Percentiles rank a stretch among this genome's conserved stretches.
These are phyloP conservation scores for Leptinotarsa lineolata DNA, from an alignment of 1,140 invertebrate genomes.

Conservation along the genomic window DNA sequence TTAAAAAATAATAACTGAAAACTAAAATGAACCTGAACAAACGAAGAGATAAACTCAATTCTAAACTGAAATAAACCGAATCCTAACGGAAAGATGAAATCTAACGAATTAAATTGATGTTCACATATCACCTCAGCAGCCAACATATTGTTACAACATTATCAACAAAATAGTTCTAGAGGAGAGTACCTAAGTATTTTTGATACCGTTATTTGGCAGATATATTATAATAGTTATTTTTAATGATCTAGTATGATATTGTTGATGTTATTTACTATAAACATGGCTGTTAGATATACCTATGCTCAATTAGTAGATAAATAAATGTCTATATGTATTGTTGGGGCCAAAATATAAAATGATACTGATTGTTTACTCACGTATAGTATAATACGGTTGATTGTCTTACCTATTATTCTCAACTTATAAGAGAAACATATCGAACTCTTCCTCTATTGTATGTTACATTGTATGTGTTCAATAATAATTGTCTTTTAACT, in stretches of 20 bases:
- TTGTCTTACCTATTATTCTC: background rate
- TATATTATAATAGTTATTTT: slow-evolving; percentile 31
- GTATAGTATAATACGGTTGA: background rate
- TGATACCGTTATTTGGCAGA: slow-evolving; percentile 48
- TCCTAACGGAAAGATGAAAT: background rate
- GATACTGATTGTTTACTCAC: background rate
- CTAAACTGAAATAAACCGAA: slow-evolving; percentile 16
- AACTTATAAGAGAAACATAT: background rate
- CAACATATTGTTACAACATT: slow-evolving; percentile 2
- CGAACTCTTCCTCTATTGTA: too few relatives aligned
- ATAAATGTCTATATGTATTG: slow-evolving; percentile 39
- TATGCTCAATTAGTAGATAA: slow-evolving; percentile 48
- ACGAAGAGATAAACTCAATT: background rate
- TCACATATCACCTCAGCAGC: slow-evolving; percentile 7
- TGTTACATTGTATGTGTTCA: background rate
- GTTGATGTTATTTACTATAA: slow-evolving; percentile 41
- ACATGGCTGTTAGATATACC: slow-evolving; percentile 39
- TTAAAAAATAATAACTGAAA: slow-evolving; percentile 28
- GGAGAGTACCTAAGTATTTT: slow-evolving; percentile 49
- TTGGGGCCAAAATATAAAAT: slow-evolving; percentile 38
- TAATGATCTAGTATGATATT: slow-evolving; percentile 42
- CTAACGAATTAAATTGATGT: slow-evolving; percentile 4
- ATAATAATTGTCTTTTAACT: background rate
- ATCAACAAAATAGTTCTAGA: slow-evolving; percentile 25
- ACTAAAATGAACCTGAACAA: slow-evolving; percentile 25